Evolutionary conservation across 2,888 invertebrate genomes (phyloP), one percentile per base, ranked within the genome.

Genomic region (Pantelozetes paolii): DNA sequence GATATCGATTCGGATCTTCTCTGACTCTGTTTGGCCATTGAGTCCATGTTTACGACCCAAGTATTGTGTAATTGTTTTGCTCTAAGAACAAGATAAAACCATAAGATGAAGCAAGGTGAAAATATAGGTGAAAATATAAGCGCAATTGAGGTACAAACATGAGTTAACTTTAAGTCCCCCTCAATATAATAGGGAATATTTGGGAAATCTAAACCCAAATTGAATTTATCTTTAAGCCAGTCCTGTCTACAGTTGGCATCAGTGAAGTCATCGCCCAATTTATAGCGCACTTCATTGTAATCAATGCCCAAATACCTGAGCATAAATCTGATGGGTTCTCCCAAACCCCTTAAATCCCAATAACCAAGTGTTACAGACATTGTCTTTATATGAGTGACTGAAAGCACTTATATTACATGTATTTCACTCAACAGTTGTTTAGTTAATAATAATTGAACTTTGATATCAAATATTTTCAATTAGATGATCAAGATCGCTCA

Each of bases 221-320:
- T 84, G 83, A 78, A 72, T 77, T 83, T 83, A 9, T 79, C 80
- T 26, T 79, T 79, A 6, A 78, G 77, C 83, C 83, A 84, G 42
- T 71, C 72, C 8, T 71, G 36, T 3, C 30, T 15, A 26, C 8
- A 23, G 11, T 50, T 50, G 6, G 30, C 28, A 15, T 30, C 28
- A 9, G 48, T 6, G 2, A 28, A 6, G 20, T 80, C 81, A 78
- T 80, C 80, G 5, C 83, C 84, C 75, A 79, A 80, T 15, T 80
- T 79, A 76, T 83, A 84, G n/a, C 79, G 75, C 54, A 82, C 81
- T 75, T 85, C 84, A 76, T 83, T 82, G 79, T 82, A 85, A 0
- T 83, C 82, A 62, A 81, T 80, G 5, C 81, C 83, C 8, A 80
- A 81, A 78, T 84, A 83, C 64, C 81, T 81, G 69, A 84, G 79